Conservation (phyloP, 2,797 vertebrate species). For the Aviceda cuculoides region DNA sequence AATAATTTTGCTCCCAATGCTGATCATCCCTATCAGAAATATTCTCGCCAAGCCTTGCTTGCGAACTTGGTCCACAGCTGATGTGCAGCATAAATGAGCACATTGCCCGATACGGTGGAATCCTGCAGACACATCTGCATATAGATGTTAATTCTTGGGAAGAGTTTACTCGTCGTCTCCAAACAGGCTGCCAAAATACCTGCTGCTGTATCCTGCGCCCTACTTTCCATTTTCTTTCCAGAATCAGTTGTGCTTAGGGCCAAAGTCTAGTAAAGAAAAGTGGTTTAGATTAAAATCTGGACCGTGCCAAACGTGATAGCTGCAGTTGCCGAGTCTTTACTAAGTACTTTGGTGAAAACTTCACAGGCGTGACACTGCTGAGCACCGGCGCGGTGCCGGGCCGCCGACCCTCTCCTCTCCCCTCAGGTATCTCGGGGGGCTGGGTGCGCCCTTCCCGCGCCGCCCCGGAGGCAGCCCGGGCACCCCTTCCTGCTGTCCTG, state of each 20-base stretch:
- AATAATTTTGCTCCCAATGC: not conserved
- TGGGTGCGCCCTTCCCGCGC: too few relatives aligned
- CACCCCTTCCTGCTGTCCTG: not conserved
- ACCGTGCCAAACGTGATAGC: not conserved
- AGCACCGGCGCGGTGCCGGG: rapidly evolving
- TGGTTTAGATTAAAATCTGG: not conserved
- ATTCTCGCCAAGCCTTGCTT: not conserved
- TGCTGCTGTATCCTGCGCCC: not conserved
- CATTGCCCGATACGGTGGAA: rapidly evolving
- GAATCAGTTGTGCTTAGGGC: not conserved
- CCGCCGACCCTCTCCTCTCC: not conserved
- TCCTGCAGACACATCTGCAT: not conserved
- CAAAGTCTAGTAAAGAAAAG: not conserved
- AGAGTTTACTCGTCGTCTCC: not conserved
- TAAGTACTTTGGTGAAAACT: rapidly evolving
- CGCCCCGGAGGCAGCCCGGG: not conserved
- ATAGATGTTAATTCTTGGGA: too few relatives aligned
- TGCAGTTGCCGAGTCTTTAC: not conserved
- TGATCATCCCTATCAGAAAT: not conserved
- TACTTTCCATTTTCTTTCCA: too few relatives aligned
- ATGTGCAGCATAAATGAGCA: not conserved
- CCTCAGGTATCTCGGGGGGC: not conserved
- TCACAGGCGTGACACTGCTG: rapidly evolving
- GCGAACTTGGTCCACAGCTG: not conserved
- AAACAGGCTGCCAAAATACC: not conserved